These are phyloP conservation scores for Strix uralensis DNA, from an alignment of 2,113 vertebrate species.

Conservation along the genomic window DNA sequence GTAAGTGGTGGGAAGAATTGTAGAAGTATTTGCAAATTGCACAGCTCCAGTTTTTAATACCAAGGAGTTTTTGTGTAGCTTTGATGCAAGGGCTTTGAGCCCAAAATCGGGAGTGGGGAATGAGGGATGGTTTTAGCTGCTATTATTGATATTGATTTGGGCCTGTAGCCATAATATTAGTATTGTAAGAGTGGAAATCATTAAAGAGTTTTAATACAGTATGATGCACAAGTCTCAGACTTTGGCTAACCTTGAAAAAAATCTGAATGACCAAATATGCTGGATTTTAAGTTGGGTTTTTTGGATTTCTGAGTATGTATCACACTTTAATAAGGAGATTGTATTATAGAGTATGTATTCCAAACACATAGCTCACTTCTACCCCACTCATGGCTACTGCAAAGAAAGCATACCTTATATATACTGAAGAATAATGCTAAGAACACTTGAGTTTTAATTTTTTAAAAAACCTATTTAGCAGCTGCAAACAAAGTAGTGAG, in stretches of 20 bases:
- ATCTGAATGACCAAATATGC: not conserved
- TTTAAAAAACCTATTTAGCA: not conserved
- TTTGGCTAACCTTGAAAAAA: not conserved
- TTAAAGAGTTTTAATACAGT: not conserved
- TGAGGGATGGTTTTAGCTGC: not conserved
- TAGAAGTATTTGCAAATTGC: not conserved
- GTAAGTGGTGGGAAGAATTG: not conserved
- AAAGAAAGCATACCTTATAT: not conserved
- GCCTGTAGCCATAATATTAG: not conserved
- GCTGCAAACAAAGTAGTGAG: not conserved
- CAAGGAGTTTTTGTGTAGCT: not conserved
- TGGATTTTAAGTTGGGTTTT: not conserved
- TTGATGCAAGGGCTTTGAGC: not conserved
- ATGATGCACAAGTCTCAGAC: not conserved
- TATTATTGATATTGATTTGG: not conserved
- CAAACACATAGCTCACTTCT: not conserved
- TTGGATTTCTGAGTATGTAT: not conserved
- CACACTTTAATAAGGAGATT: not conserved
- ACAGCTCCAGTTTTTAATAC: not conserved
- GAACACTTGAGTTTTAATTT: not conserved
- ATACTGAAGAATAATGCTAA: not conserved
- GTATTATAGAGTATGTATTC: not conserved
- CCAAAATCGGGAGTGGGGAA: rapidly evolving
- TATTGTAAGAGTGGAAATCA: not conserved
- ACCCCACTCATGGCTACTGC: not conserved